A percentile compares a stretch with the other conserved stretches of the same genome.
These are phyloP conservation scores for Aleiodes alternator DNA, from an alignment of 2,888 invertebrate genomes.

Conservation along the genomic window DNA sequence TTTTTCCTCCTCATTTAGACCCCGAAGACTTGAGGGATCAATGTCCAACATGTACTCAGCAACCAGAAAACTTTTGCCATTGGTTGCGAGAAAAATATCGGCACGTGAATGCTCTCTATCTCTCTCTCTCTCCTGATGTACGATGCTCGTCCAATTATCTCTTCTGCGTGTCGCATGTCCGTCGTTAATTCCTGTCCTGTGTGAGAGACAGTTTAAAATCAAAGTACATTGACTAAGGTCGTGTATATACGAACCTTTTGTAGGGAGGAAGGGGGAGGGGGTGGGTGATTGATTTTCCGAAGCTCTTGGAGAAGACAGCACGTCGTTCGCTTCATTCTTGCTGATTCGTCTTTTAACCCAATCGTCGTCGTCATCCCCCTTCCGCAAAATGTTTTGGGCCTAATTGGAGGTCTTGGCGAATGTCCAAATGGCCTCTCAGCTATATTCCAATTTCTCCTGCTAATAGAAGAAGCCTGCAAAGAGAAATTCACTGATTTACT, in stretches of 20 bases:
- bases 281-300: slow-evolving; percentile 56
- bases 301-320: slow-evolving; percentile 52
- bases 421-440: neutral
- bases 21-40: too few relatives aligned
- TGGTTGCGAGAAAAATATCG: neutral
- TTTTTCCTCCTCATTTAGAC: too few relatives aligned
- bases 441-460: too few relatives aligned
- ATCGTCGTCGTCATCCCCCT: neutral
- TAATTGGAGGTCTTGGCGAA: slow-evolving; percentile 31
- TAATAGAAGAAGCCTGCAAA: too few relatives aligned
- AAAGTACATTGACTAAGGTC: slow-evolving; percentile 26
- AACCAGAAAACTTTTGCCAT: neutral
- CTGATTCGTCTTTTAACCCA: slow-evolving; percentile 38
- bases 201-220: slow-evolving; percentile 25
- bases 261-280: too few relatives aligned
- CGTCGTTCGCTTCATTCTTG: slow-evolving; percentile 54
- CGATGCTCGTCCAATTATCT: slow-evolving; percentile 64
- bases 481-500: too few relatives aligned
- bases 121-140: slow-evolving; percentile 36
- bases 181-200: slow-evolving; percentile 61
- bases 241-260: slow-evolving; percentile 23
- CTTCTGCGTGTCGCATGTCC: slow-evolving; percentile 64
- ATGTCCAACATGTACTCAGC: too few relatives aligned
- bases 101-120: too few relatives aligned
- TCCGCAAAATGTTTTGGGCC: neutral